Evolutionary conservation across 2,888 invertebrate species (phyloP), one percentile per base, ranked within the genome.

Genomic region (Thecophora atra): DNA sequence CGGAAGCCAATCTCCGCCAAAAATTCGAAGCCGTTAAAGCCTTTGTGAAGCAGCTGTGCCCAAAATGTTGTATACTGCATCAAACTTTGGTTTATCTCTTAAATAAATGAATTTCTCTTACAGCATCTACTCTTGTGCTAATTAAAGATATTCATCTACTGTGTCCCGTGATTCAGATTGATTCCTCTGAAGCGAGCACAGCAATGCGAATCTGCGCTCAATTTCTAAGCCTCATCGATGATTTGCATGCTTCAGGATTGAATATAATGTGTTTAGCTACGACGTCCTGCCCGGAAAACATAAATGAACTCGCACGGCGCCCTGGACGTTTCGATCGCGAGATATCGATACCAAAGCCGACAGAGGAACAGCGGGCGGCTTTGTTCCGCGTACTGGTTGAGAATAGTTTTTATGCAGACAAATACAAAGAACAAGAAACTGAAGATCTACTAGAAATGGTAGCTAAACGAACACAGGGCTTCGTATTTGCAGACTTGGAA

Each of bases 251-350:
- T 17, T 75, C 78, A 3, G 58, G 74, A 8, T 77, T 78, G 26
- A 81, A 86, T 37, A 79, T 90, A 13, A 78, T 89, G 24, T 87
- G 90, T 3, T 84, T 91, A 69, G 90, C 87, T 26, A 89, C 90
- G 6, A 89, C 89, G 5, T 88, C 88, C 70, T 81, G 86, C 58
- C 87, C 89, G 1, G 86, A 88, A 72, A 79, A 82, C 17, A 75
- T 91, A 15, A 88, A 89, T 78, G 81, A 86, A 13, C 83, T 87
- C 15, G 77, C 89, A 1, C 84, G 89, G 69, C 85, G 89, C 63
- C 87, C 89, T 11, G 89, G 89, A 0, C 85, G 90, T 54, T 87
- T 91, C 77, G 88, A 89, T 74, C 85, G 87, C 74, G 90, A 90
- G 83, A 89, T 90, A 70, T 66, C 73, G 64, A 86, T 90, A 26